Base-by-base conservation (phyloP, 2,113 vertebrate genomes). In the Microtus oregoni region DNA sequence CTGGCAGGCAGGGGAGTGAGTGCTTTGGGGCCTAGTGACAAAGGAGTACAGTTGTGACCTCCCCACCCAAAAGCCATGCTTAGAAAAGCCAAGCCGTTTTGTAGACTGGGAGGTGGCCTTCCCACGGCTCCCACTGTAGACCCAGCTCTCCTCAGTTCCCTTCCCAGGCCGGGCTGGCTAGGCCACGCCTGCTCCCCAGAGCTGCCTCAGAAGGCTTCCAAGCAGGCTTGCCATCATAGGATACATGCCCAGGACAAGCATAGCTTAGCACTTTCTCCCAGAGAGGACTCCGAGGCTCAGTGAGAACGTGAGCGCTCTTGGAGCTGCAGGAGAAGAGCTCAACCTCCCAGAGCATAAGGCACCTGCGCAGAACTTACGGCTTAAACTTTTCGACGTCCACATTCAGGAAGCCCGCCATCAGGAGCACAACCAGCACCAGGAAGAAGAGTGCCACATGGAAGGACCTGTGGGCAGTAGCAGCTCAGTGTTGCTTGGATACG, bases 321-420 rank as follows among this genome's bases (percentile, higher is more conserved):
- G 38, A 8, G 13, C 4, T 8, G 9, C n/a, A 12, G 32, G 70
- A 5, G 55, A 32, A 1, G 35, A 26, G 22, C 15, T 22, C 38
- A 4, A 47, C 4, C 10, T 58, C 86, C 58, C 47, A 22, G 72
- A 41, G 28, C 4, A 2, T 0, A 15, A 19, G 6, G 19, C 0
- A 2, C 47, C 73, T 41, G 1, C 0, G 3, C 44, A 50, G 35
- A 24, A 97, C 97, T 97, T 79, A 97, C 91, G n/a, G 92, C 6
- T 6, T 17, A 7, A 96, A 19, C n/a, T 67, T 50, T 11, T 7
- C 0, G 0, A 86, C 0, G 14, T 96, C 72, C 63, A 26, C 1
- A 1, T 19, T 35, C 61, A 94, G 94, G 58, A 94, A 50, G 19
- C 65, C 1, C 0, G 47, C 26, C 41, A 97, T 58, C 77, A 97